Base-by-base conservation (phyloP, 2,797 vertebrate species). In the Poecilia wingei region DNA sequence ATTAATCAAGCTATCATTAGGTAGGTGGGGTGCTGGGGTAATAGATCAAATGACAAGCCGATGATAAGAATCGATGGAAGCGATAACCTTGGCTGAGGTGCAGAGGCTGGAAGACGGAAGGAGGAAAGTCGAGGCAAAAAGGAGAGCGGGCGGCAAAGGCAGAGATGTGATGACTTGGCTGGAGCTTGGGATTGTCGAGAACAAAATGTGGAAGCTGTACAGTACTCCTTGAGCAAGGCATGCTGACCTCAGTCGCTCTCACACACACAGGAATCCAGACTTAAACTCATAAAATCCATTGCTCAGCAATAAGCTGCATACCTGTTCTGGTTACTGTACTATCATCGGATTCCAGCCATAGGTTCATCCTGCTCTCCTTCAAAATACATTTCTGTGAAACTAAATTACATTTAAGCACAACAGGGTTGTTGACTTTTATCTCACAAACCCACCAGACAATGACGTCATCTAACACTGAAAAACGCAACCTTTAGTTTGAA, bases 21-120 rank as follows among this genome's bases (percentile, higher is more conserved):
- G 91, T 88, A 94, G 93, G 93, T 82, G 86, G 91, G 91, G 92
- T 91, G 86, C 92, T 84, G 91, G 80, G 91, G 94, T 95, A 95
- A 95, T 94, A 95, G 94, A 95, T 95, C 94, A 95, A 94, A 95
- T 95, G 95, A 95, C 93, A 94, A 93, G 90, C 89, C 91, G 92
- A 95, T 95, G 94, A 96, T 96, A 94, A 94, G 92, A 94, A 94
- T 94, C 88, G 88, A 95, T 96, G 90, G 82, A 85, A 89, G 88
- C 93, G 94, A 95, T 96, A 95, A 96, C 95, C 95, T 96, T 96
- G 94, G 90, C 86, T 81, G 80, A 82, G 82, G 86, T 84, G 87
- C 79, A 84, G 81, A 89, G 82, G 90, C 87, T 89, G 87, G 86
- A 87, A 88, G 90, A 90, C 76, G 84, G 82, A 71, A 87, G 20